phyloP scores from a whole-genome alignment of 2,888 invertebrate species.

The Lasioglossum pauxillum region DNA sequence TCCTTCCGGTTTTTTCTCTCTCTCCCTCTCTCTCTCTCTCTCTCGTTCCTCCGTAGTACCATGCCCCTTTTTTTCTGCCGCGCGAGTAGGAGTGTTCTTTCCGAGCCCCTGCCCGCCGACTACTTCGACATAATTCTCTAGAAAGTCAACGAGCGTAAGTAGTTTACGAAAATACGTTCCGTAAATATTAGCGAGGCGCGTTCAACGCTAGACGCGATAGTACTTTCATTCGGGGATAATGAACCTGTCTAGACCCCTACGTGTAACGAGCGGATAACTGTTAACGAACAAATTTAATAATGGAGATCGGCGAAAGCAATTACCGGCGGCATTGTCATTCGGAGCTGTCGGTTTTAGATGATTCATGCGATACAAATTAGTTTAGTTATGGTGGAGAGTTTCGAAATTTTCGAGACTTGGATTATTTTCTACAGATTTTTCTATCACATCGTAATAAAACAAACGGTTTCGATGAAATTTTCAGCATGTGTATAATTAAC shows the following conservation, averaged over 20 bases:
- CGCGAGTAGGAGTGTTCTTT: constrained; percentile 47
- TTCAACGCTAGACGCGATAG: constrained; percentile 17
- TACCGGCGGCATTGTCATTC: neutral
- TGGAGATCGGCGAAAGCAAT: neutral
- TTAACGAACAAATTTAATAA: constrained; percentile 1
- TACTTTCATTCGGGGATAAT: constrained; percentile 10
- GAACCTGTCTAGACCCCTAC: neutral
- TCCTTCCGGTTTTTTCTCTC: neutral
- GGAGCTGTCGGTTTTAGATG: neutral
- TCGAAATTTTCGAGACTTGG: neutral
- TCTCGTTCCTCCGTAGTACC: constrained; percentile 22
- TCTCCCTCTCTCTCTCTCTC: neutral
- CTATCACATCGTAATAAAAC: too few species aligned
- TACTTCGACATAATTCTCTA: constrained; percentile 48
- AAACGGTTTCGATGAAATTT: too few species aligned
- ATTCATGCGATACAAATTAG: neutral
- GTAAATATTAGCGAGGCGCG: constrained; percentile 42
- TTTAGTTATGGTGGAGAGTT: neutral
- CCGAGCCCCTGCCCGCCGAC: constrained; percentile 11
- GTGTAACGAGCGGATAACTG: constrained; percentile 10
- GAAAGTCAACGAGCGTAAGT: constrained; percentile 47
- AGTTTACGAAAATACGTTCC: constrained; percentile 51
- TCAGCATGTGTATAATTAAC: too few species aligned
- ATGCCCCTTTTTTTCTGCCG: constrained; percentile 30
- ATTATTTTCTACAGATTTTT: too few species aligned